phyloP scores from a whole-genome alignment of 2,797 vertebrate genomes.

The Epinephelus coioides region DNA sequence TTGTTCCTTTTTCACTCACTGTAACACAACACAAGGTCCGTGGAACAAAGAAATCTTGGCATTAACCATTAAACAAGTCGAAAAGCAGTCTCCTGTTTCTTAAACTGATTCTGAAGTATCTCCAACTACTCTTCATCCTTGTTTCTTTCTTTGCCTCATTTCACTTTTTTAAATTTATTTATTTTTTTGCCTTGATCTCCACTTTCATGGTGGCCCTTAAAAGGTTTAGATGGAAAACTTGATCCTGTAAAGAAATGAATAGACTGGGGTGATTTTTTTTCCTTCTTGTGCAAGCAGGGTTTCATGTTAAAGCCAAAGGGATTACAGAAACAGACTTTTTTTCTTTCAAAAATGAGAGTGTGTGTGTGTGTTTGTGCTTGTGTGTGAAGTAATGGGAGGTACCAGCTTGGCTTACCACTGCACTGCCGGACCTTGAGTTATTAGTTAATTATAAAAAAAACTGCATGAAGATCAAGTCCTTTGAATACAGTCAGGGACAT shows the following conservation, averaged over 20 bases:
- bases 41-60: conserved; percentile 29
- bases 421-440: conserved; percentile 42
- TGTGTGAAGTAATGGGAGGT: neutral
- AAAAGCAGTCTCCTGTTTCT: conserved; percentile 36
- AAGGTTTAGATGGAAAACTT: conserved; percentile 62
- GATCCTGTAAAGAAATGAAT: conserved; percentile 67
- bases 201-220: conserved; percentile 66
- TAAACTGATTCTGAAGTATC: conserved; percentile 22
- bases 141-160: conserved; percentile 30
- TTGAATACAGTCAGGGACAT: conserved; percentile 3
- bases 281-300: conserved; percentile 37
- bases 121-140: conserved; percentile 5
- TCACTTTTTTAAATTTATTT: neutral
- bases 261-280: conserved; percentile 24
- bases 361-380: neutral
- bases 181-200: conserved; percentile 43
- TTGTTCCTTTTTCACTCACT: conserved; percentile 29
- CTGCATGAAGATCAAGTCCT: conserved; percentile 22
- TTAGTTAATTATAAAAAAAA: conserved; percentile 49
- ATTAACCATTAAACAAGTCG: conserved; percentile 54
- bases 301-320: conserved; percentile 57
- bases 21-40: conserved; percentile 61
- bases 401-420: conserved; percentile 45
- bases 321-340: conserved; percentile 64
- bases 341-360: conserved; percentile 25